Conservation (phyloP, 2,797 vertebrate genomes). For the Hyperoplus lanceolatus region DNA sequence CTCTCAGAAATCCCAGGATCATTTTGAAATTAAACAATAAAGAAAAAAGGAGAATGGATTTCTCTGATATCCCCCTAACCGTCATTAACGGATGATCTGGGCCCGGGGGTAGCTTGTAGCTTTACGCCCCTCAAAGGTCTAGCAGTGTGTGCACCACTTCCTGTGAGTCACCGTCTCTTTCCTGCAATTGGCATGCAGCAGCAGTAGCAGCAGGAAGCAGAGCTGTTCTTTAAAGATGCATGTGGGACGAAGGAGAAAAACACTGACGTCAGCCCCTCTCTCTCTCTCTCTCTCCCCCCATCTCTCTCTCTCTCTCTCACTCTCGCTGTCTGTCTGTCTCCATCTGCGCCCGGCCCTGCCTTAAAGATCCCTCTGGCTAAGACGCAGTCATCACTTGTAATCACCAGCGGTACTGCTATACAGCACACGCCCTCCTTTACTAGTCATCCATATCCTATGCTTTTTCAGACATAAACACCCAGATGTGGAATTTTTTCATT, state of each 20-base stretch:
- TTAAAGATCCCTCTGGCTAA: slow-evolving; percentile 30
- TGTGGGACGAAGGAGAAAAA: slow-evolving; percentile 75
- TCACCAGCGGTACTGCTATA: slow-evolving; percentile 39
- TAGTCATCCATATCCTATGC: not conserved
- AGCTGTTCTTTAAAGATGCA: slow-evolving; percentile 82
- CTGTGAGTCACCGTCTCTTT: slow-evolving; percentile 76
- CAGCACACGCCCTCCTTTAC: slow-evolving; percentile 21
- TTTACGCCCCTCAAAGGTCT: slow-evolving; percentile 61
- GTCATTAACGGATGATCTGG: slow-evolving; percentile 16
- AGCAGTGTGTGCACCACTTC: slow-evolving; percentile 70
- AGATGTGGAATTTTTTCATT: not conserved
- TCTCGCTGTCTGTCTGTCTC: not conserved
- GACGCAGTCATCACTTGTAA: slow-evolving; percentile 43
- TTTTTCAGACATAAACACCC: slow-evolving; percentile 17
- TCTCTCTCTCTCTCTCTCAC: not conserved
- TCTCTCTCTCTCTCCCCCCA: slow-evolving; percentile 61
- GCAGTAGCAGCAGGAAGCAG: slow-evolving; percentile 80
- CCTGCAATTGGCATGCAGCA: slow-evolving; percentile 82
- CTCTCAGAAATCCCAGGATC: not conserved
- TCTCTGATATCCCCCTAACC: not conserved
- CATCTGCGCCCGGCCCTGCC: slow-evolving; percentile 20
- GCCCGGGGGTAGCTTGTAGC: slow-evolving; percentile 5
- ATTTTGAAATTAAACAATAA: not conserved
- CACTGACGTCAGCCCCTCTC: slow-evolving; percentile 74
- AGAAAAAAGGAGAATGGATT: not conserved